A percentile compares a stretch with the other conserved stretches of the same genome.
phyloP scores from a whole-genome alignment of 1,140 invertebrate species.

The Zophobas morio region DNA sequence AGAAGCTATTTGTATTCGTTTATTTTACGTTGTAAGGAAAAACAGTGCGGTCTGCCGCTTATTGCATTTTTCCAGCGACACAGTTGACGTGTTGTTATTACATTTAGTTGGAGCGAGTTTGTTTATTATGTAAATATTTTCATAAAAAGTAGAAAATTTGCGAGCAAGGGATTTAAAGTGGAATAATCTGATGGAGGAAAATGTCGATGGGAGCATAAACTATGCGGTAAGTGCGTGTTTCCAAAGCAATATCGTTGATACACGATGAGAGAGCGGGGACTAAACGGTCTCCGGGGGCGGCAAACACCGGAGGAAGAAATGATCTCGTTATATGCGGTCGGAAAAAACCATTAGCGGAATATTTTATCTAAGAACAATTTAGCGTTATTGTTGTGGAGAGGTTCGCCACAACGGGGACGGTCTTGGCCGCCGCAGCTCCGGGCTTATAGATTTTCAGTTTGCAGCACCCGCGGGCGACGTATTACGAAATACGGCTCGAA shows the following conservation, averaged over 20 bases:
- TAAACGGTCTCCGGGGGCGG: not conserved
- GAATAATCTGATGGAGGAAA: slow-evolving; percentile 27
- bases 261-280: not conserved
- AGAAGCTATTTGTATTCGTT: slow-evolving; percentile 24
- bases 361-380: slow-evolving; percentile 38
- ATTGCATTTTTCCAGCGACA: slow-evolving; percentile 26
- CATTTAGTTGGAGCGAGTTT: slow-evolving; percentile 25
- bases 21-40: slow-evolving; percentile 11
- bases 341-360: slow-evolving; percentile 10
- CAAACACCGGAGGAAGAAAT: not conserved
- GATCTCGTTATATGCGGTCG: not conserved
- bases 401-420: not conserved
- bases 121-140: slow-evolving; percentile 40
- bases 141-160: slow-evolving; percentile 35
- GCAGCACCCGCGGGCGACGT: slow-evolving; percentile 38
- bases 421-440: not conserved
- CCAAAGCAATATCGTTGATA: slow-evolving; percentile 13
- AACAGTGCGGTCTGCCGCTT: slow-evolving; percentile 4
- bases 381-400: slow-evolving; percentile 5
- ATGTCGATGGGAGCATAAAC: slow-evolving; percentile 2
- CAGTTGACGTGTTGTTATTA: slow-evolving; percentile 31
- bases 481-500: slow-evolving; percentile 36
- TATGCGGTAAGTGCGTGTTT: slow-evolving; percentile 11
- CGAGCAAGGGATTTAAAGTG: slow-evolving; percentile 18
- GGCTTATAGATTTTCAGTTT: slow-evolving; percentile 41